Conservation (phyloP, 2,113 vertebrate species). For the Australoheros scitulus region DNA sequence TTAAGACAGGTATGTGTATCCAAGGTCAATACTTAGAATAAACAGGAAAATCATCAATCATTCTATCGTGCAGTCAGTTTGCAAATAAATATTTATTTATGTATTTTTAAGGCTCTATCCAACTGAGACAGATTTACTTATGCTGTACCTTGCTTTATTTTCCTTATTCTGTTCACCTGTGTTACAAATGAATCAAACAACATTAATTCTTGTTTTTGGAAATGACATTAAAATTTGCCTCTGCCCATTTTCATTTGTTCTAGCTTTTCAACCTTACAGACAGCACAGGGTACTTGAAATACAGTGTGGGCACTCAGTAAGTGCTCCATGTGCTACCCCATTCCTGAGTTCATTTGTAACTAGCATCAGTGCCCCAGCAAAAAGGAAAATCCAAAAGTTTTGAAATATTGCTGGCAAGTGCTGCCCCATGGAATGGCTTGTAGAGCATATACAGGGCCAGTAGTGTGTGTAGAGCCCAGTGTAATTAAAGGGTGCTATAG, state of each 20-base stretch:
- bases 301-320: conserved; percentile 51
- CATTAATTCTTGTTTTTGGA: conserved; percentile 10
- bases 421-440: conserved; percentile 69
- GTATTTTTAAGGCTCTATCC: background rate
- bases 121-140: background rate
- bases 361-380: conserved; percentile 62
- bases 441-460: conserved; percentile 77
- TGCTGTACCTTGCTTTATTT: background rate
- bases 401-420: conserved; percentile 78
- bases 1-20: background rate
- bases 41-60: background rate
- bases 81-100: background rate
- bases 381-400: conserved; percentile 76
- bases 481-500: conserved; percentile 83
- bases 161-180: background rate
- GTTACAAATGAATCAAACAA: background rate
- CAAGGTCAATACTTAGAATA: background rate
- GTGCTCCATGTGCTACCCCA: conserved; percentile 57
- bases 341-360: conserved; percentile 74
- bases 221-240: conserved; percentile 36
- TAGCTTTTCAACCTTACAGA: conserved; percentile 32
- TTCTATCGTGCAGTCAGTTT: background rate
- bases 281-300: conserved; percentile 52
- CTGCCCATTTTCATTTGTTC: conserved; percentile 37
- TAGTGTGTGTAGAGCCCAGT: conserved; percentile 74